Percentiles rank a stretch among this genome's conserved stretches.
These are phyloP conservation scores for Neocrepidodera transversa DNA, from an alignment of 2,888 invertebrate genomes.

Conservation along the genomic window DNA sequence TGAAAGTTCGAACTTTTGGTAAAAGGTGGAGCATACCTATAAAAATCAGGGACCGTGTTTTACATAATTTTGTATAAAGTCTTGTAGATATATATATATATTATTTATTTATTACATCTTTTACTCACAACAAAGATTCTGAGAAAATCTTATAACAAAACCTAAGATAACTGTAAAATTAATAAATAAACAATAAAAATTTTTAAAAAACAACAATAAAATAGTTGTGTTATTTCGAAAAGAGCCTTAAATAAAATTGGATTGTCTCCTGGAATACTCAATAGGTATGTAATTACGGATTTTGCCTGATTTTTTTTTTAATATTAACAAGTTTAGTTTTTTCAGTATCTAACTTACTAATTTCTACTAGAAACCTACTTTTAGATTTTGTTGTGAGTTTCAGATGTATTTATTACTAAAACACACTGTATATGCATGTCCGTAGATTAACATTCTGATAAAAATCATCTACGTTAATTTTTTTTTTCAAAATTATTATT, in stretches of 20 bases:
- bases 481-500: too few species aligned
- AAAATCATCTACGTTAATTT: too few species aligned
- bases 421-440: constrained; percentile 32
- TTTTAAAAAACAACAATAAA: constrained; percentile 44
- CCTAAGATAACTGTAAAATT: constrained; percentile 55
- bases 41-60: constrained; percentile 59
- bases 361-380: constrained; percentile 39
- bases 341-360: constrained; percentile 48
- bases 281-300: constrained; percentile 35
- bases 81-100: constrained; percentile 61
- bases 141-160: constrained; percentile 55
- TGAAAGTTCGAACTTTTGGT: constrained; percentile 42
- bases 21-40: constrained; percentile 44
- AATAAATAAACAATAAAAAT: constrained; percentile 52
- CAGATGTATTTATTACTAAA: constrained; percentile 52
- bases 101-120: constrained; percentile 62
- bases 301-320: constrained; percentile 27
- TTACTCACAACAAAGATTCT: constrained; percentile 59
- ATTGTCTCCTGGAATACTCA: constrained; percentile 31
- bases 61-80: constrained; percentile 59
- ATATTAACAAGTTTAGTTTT: constrained; percentile 34
- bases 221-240: constrained; percentile 33
- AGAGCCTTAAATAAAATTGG: constrained; percentile 21
- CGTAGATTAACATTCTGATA: constrained; percentile 27
- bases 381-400: constrained; percentile 60